phyloP scores from a whole-genome alignment of 2,888 invertebrate species.

The Agonopterix arenella region DNA sequence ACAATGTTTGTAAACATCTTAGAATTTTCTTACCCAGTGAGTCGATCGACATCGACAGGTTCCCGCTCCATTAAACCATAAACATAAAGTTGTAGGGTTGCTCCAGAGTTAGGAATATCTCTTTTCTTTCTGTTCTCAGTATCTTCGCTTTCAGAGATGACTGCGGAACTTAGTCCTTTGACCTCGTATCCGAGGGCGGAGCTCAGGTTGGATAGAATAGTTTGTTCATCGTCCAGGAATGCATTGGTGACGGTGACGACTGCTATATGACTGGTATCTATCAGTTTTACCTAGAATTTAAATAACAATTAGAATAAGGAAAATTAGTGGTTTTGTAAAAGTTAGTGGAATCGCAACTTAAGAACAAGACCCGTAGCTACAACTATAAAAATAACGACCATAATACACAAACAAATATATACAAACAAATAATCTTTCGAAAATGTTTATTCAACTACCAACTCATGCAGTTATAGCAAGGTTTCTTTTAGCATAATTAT shows the following conservation, averaged over 20 bases:
- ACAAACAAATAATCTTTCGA: too few species aligned
- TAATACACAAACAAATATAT: too few species aligned
- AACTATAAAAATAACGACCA: too few species aligned
- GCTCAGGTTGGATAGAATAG: slow-evolving; percentile 40
- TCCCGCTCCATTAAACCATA: slow-evolving; percentile 51
- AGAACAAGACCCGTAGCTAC: too few species aligned
- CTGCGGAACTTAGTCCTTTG: slow-evolving; percentile 51
- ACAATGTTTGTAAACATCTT: not conserved
- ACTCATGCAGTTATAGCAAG: too few species aligned
- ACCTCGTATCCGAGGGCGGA: slow-evolving; percentile 51
- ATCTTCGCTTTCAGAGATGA: slow-evolving; percentile 38
- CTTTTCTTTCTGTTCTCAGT: slow-evolving; percentile 25
- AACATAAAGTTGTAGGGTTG: slow-evolving; percentile 47
- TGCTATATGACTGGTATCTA: slow-evolving; percentile 53
- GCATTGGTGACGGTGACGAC: slow-evolving; percentile 54
- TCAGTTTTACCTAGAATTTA: slow-evolving; percentile 57
- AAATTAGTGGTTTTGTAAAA: too few species aligned
- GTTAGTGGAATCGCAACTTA: too few species aligned
- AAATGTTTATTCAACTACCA: too few species aligned
- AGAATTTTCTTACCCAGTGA: slow-evolving; percentile 38
- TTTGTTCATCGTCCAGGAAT: slow-evolving; percentile 52
- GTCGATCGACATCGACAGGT: slow-evolving; percentile 42
- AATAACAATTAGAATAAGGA: too few species aligned
- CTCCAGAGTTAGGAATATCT: slow-evolving; percentile 23
- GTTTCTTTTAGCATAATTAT: too few species aligned